Evolutionary conservation across 1,140 invertebrate species (phyloP).

Genomic region (Bactericera cockerelli): DNA sequence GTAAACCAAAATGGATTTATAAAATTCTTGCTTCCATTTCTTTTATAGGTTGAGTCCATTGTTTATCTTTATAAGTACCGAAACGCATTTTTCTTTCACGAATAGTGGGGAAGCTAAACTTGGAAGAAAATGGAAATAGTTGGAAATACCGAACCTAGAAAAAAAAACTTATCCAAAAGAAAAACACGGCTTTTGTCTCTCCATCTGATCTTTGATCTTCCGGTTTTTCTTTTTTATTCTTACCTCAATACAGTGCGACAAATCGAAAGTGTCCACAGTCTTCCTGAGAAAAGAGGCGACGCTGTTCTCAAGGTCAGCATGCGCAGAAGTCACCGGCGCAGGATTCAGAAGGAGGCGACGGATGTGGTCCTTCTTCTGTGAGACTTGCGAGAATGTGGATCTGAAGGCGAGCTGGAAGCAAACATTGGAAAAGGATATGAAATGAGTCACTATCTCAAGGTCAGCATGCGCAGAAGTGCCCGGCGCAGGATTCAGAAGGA

Average conservation of each 20-base stretch:
- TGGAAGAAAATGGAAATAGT: too few species aligned
- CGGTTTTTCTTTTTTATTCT: too few species aligned
- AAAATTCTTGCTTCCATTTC: too few species aligned
- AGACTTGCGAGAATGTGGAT: constrained; percentile 34
- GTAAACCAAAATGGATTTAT: too few species aligned
- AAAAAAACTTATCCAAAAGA: neutral
- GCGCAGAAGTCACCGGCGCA: constrained; percentile 20
- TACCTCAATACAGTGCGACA: constrained; percentile 39
- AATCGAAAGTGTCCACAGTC: constrained; percentile 38
- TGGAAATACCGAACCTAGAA: too few species aligned
- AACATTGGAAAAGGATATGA: too few species aligned
- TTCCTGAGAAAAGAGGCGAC: constrained; percentile 35
- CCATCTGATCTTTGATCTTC: too few species aligned
- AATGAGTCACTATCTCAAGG: too few species aligned
- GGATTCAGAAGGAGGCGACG: constrained; percentile 36
- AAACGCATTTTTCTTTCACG: too few species aligned
- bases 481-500: constrained; percentile 34
- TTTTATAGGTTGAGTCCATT: too few species aligned
- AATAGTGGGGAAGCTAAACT: too few species aligned
- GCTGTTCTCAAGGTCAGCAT: constrained; percentile 33
- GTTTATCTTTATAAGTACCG: neutral
- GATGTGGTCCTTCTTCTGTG: constrained; percentile 35
- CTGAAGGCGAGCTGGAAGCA: constrained; percentile 43
- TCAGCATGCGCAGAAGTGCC: constrained; percentile 25
- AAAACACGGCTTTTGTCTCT: too few species aligned